phyloP scores from a whole-genome alignment of 2,797 vertebrate species.

The Lagodon rhomboides region DNA sequence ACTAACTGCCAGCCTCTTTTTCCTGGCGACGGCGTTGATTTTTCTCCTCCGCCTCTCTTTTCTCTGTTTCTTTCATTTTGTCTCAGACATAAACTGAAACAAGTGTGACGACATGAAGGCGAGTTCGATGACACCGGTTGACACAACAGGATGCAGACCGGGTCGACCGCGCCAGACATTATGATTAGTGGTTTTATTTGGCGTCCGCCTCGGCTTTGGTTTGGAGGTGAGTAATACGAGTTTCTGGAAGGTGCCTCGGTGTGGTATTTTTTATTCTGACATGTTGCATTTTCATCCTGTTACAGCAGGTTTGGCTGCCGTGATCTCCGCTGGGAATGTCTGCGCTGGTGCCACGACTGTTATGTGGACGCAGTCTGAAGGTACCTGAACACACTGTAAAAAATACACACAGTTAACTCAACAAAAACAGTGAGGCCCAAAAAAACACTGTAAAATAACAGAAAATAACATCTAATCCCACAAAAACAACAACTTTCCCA shows the following conservation, averaged over 20 bases:
- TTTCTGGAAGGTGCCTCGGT: constrained; percentile 11
- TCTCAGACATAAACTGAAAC: not conserved
- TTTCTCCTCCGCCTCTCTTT: not conserved
- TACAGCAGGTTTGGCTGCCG: constrained; percentile 4
- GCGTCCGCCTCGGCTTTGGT: not conserved
- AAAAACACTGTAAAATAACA: no score
- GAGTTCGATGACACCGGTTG: constrained; percentile 22
- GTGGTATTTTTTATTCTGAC: constrained; percentile 1
- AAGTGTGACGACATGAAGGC: not conserved
- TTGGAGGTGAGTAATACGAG: constrained; percentile 4
- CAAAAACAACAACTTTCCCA: no score
- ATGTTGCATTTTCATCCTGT: constrained; percentile 4
- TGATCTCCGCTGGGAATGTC: not conserved
- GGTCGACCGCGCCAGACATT: not conserved
- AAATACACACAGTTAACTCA: no score
- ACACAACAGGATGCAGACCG: constrained; percentile 10
- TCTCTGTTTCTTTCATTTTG: not conserved
- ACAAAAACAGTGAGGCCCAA: no score
- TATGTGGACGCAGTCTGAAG: no score
- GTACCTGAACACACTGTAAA: no score
- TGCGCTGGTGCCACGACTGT: not conserved
- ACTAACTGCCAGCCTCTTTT: no score
- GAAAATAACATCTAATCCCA: no score
- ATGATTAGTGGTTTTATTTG: constrained; percentile 26
- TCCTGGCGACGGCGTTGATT: not conserved